Percentiles rank a stretch among this genome's conserved stretches.
Evolutionary conservation across 2,797 vertebrate species (phyloP).

Genomic region (Chrysolophus pictus): DNA sequence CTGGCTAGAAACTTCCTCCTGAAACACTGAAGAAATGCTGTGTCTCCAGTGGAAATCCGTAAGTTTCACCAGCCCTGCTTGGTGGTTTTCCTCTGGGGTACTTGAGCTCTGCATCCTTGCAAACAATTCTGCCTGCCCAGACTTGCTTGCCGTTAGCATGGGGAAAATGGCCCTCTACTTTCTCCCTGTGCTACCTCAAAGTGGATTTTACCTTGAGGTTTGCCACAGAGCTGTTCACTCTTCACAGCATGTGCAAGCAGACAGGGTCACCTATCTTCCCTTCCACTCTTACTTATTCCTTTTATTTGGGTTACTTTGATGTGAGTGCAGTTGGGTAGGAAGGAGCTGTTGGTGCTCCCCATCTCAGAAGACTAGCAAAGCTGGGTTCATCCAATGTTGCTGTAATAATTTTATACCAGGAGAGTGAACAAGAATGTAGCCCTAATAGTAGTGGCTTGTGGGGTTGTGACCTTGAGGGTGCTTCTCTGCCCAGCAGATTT

Average conservation of each 20-base stretch:
- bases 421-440: neutral
- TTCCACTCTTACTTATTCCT: neutral
- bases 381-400: neutral
- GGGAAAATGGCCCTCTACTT: too few relatives aligned
- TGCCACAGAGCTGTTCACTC: neutral
- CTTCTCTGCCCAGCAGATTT: neutral
- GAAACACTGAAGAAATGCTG: neutral
- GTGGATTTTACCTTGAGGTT: too few relatives aligned
- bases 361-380: neutral
- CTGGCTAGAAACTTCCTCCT: neutral
- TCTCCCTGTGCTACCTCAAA: too few relatives aligned
- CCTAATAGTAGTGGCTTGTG: neutral
- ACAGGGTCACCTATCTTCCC: neutral
- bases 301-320: rapidly evolving
- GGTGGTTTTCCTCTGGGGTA: neutral
- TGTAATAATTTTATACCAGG: neutral
- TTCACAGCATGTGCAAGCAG: neutral
- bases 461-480: neutral
- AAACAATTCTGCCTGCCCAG: neutral
- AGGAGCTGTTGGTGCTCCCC: neutral
- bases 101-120: neutral
- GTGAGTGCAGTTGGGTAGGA: neutral
- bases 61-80: neutral
- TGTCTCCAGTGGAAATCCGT: neutral
- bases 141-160: too few relatives aligned